Evolutionary conservation across 2,113 vertebrate genomes (phyloP).

Genomic region (Mastomys coucha): DNA sequence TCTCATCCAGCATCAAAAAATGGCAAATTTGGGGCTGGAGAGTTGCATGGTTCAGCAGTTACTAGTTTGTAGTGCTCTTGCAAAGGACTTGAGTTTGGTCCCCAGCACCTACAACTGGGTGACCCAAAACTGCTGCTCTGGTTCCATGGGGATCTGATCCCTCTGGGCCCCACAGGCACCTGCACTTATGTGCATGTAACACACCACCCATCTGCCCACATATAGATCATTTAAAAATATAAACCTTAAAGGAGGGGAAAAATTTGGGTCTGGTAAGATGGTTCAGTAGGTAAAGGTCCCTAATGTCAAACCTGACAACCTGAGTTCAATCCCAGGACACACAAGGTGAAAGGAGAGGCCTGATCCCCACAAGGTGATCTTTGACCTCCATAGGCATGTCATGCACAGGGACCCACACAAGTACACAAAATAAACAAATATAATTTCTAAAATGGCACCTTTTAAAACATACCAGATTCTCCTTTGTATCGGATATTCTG

Average conservation of each 20-base stretch:
- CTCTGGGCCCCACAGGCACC: background rate
- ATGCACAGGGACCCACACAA: background rate
- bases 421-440: background rate
- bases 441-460: background rate
- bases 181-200: background rate
- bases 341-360: background rate
- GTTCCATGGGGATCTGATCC: background rate
- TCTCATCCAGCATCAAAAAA: background rate
- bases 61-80: background rate
- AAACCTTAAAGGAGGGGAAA: background rate
- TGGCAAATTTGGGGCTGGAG: background rate
- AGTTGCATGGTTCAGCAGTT: background rate
- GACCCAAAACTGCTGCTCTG: background rate
- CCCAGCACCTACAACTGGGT: too few relatives aligned
- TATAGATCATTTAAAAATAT: background rate
- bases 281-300: background rate
- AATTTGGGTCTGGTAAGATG: background rate
- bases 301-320: background rate
- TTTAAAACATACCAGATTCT: slow-evolving; percentile 90
- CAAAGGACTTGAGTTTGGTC: too few relatives aligned
- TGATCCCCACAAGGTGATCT: background rate
- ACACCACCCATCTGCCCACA: background rate
- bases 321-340: background rate
- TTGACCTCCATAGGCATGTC: background rate
- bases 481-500: slow-evolving; percentile 96